Percentiles rank a stretch among this genome's conserved stretches.
phyloP scores from a whole-genome alignment of 2,113 vertebrate species.

The Psettodes erumei region DNA sequence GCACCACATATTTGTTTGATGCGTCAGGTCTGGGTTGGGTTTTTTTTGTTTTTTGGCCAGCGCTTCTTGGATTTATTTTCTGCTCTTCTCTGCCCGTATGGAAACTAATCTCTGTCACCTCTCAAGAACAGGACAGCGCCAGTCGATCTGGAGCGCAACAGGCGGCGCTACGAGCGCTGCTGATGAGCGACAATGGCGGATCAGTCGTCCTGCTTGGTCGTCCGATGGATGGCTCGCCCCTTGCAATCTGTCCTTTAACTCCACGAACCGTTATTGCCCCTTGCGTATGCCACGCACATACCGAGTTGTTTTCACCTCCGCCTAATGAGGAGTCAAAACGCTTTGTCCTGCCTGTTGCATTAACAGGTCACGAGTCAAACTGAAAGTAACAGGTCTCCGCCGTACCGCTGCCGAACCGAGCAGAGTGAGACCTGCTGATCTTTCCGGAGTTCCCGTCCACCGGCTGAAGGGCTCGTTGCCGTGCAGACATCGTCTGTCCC shows the following conservation, averaged over 20 bases:
- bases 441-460: neutral
- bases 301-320: neutral
- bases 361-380: constrained; percentile 27
- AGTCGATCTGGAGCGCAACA: constrained; percentile 48
- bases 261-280: constrained; percentile 11
- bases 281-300: neutral
- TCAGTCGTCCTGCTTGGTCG: constrained; percentile 64
- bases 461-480: neutral
- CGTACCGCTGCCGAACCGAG: constrained; percentile 5
- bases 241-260: constrained; percentile 55
- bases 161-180: constrained; percentile 59
- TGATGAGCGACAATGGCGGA: constrained; percentile 61
- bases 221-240: constrained; percentile 67
- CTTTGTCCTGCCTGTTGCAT: neutral
- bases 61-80: constrained; percentile 31
- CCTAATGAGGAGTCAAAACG: constrained; percentile 36
- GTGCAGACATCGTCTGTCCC: constrained; percentile 5
- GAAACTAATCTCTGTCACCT: constrained; percentile 36
- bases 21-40: constrained; percentile 34
- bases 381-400: constrained; percentile 34
- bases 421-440: constrained; percentile 26
- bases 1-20: constrained; percentile 19
- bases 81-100: constrained; percentile 11
- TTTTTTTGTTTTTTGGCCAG: constrained; percentile 41
- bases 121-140: constrained; percentile 29